A percentile compares a stretch with the other conserved stretches of the same genome.
Evolutionary conservation across 2,888 invertebrate species (phyloP).

Genomic region (Saturnia pavonia): DNA sequence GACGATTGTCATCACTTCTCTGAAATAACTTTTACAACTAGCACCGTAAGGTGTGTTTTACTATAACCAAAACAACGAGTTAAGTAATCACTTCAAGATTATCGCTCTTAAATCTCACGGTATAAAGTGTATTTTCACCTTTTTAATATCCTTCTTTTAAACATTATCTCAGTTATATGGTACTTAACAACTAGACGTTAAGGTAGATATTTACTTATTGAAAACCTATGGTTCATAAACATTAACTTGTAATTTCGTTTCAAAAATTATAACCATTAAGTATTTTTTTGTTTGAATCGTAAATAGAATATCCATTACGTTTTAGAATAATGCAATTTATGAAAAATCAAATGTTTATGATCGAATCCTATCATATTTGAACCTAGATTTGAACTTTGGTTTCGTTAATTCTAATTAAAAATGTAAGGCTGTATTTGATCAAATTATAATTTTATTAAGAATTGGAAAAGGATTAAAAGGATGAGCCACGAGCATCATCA

Average conservation of each 20-base stretch:
- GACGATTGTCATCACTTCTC: slow-evolving; percentile 2
- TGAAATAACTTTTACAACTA: background rate
- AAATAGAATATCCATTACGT: no score
- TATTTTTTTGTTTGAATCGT: no score
- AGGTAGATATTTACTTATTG: background rate
- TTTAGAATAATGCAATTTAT: no score
- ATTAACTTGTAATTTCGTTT: background rate
- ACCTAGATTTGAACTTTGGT: no score
- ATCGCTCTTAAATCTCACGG: slow-evolving; percentile 1
- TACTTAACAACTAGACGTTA: background rate
- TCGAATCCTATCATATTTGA: no score
- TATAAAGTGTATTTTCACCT: slow-evolving; percentile 2
- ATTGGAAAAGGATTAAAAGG: no score
- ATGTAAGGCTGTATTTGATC: no score
- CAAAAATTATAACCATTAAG: background rate
- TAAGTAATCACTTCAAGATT: slow-evolving; percentile 8
- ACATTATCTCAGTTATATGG: background rate
- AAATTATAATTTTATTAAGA: no score
- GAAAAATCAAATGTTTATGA: no score
- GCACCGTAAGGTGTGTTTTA: background rate
- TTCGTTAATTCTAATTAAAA: no score
- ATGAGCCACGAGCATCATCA: no score
- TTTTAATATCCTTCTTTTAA: background rate
- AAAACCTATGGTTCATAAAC: background rate
- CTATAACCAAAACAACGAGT: background rate